phyloP scores from a whole-genome alignment of 2,797 vertebrate species.

The Manis javanica region DNA sequence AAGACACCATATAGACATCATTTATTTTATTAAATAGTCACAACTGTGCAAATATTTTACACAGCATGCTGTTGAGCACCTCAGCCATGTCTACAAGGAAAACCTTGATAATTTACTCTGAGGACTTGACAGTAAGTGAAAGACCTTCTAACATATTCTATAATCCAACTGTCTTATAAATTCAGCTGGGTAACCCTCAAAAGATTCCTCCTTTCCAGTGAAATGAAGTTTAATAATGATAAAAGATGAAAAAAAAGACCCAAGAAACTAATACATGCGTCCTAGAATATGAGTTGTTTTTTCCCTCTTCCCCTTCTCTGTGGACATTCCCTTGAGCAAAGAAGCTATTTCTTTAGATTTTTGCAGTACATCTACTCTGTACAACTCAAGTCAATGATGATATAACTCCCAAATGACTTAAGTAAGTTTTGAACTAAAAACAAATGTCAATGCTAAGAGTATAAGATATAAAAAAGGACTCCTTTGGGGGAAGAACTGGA shows the following conservation, averaged over 20 bases:
- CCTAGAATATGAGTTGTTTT: neutral
- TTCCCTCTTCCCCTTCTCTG: neutral
- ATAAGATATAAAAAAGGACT: neutral
- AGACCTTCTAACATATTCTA: neutral
- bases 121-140: slow-evolving; percentile 20
- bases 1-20: neutral
- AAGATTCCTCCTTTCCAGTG: slow-evolving; percentile 5
- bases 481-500: neutral
- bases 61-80: neutral
- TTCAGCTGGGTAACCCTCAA: slow-evolving; percentile 28
- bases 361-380: neutral
- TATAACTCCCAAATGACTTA: slow-evolving; percentile 52
- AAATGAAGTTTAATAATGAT: slow-evolving; percentile 63
- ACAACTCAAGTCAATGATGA: slow-evolving; percentile 19
- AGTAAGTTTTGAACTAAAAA: slow-evolving; percentile 57
- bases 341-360: slow-evolving; percentile 56
- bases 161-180: slow-evolving; percentile 26
- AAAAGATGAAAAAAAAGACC: neutral
- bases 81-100: neutral
- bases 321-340: slow-evolving; percentile 57
- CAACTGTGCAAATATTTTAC: neutral
- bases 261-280: neutral
- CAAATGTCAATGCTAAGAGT: slow-evolving; percentile 51
- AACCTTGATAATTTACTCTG: neutral
- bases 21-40: slow-evolving; percentile 53